phyloP scores from a whole-genome alignment of 1,140 invertebrate species.

The Drosophila nigrodunni region DNA sequence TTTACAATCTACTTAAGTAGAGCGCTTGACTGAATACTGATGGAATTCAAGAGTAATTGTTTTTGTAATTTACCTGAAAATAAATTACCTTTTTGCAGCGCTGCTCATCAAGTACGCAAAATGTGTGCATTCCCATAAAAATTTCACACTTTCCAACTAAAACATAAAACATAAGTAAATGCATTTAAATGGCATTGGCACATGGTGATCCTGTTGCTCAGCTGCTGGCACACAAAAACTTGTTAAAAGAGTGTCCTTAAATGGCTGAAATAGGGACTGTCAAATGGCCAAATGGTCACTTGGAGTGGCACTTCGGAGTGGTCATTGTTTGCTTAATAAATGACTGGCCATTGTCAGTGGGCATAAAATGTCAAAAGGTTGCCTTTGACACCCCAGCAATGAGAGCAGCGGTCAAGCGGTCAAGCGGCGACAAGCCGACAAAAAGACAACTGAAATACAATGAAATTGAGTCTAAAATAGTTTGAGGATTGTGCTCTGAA shows the following conservation, averaged over 20 bases:
- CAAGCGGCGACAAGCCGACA: slow-evolving; percentile 55
- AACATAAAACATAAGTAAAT: background rate
- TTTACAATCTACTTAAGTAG: background rate
- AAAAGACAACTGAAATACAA: slow-evolving; percentile 35
- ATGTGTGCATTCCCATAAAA: slow-evolving; percentile 10
- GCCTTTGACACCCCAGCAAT: slow-evolving; percentile 65
- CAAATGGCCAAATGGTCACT: background rate
- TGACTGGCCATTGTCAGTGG: slow-evolving; percentile 69
- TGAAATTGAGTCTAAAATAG: slow-evolving; percentile 13
- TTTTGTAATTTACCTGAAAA: slow-evolving; percentile 22
- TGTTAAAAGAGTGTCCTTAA: slow-evolving; percentile 52
- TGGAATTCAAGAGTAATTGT: background rate
- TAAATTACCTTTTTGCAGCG: background rate
- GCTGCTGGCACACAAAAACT: slow-evolving; percentile 63
- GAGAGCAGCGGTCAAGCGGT: slow-evolving; percentile 70
- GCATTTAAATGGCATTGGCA: slow-evolving; percentile 60
- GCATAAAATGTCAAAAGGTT: slow-evolving; percentile 78
- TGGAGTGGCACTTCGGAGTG: slow-evolving; percentile 55
- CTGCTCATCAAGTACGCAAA: background rate
- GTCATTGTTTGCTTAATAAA: slow-evolving; percentile 76
- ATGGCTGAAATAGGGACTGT: background rate
- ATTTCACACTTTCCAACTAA: slow-evolving; percentile 60
- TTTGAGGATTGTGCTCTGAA: slow-evolving; percentile 23
- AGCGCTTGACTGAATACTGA: slow-evolving; percentile 4
- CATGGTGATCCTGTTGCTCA: slow-evolving; percentile 48